A percentile compares a stretch with the other conserved stretches of the same genome.
Evolutionary conservation across 2,113 vertebrate genomes (phyloP).

Genomic region (Lepus europaeus): DNA sequence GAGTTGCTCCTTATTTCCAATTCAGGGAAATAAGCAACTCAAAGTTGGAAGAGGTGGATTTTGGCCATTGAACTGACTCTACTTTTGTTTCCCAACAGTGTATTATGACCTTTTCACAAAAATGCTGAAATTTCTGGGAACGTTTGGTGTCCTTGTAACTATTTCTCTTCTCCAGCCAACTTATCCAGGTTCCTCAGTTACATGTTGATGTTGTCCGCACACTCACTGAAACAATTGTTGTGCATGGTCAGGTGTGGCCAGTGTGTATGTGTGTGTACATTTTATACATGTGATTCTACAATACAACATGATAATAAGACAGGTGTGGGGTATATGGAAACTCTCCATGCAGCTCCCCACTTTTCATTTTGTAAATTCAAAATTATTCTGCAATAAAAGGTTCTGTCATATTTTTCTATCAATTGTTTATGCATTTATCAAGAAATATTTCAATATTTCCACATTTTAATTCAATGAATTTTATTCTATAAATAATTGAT

Average conservation of each 20-base stretch:
- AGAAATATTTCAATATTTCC: background rate
- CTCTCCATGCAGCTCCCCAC: too few relatives aligned
- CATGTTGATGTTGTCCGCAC: background rate
- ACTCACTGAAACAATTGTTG: background rate
- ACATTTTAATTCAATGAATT: background rate
- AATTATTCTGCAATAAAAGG: background rate
- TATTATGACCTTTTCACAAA: constrained; percentile 1
- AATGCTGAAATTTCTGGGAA: background rate
- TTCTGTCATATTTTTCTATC: background rate
- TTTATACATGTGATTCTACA: background rate
- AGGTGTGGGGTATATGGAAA: too few relatives aligned
- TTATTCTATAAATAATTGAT: background rate
- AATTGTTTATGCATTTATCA: background rate
- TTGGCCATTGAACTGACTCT: background rate
- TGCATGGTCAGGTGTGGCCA: background rate
- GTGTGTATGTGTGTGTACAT: background rate
- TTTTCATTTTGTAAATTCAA: too few relatives aligned
- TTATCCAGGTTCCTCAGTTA: background rate
- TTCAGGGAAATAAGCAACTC: background rate
- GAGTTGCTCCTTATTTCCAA: background rate
- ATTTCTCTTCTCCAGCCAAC: background rate
- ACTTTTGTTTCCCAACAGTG: background rate
- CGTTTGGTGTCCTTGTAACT: background rate
- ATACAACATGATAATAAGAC: too few relatives aligned
- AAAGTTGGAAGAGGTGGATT: background rate